Base-by-base conservation (phyloP, 2,797 vertebrate genomes). In the Poeciliopsis presidionis region DNA sequence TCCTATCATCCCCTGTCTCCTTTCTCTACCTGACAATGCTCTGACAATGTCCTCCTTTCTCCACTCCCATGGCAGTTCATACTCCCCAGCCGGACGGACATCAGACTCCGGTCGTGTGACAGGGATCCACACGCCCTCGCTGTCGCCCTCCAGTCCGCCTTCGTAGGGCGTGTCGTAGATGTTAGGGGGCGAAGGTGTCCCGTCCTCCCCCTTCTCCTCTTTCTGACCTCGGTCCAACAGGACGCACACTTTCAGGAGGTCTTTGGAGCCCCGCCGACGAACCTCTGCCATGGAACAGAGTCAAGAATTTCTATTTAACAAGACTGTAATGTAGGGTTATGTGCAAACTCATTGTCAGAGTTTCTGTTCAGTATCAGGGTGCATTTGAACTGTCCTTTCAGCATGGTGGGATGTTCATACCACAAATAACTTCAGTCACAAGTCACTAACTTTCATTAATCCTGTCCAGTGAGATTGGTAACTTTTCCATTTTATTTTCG, bases 1-100 rank as follows among this genome's bases (percentile, higher is more conserved):
- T 87, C 76, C 81, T 79, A 77, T 76, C 77, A 81, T 78, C 79
- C 79, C 61, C 53, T 53, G 79, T 75, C 83, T 85, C 57, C 75
- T 86, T 81, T 88, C 84, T 80, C 65, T 93, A 98, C 98, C 98
- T 92, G 98, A 97, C 83, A 99, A 94, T 0, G 96, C 97, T 88
- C 97, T 95, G 6, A 97, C 97, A 2, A 99, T 97, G 93, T 98
- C 97, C 87, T 99, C 97, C 89, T 97, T 98, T 93, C 98, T 97
- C 98, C 98, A 99, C 88, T 98, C 98, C 98, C 98, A 98, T 30
- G 98, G 98, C 90, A 97, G 96, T 71, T 99, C 97, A 0, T 99
- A 99, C 88, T 99, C 97, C 0, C 95, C 95, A 0, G 96, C 95
- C 0, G 98, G 98, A 33, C 98, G 94, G 72, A 95, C 94, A 0